Evolutionary conservation across 2,797 vertebrate genomes (phyloP), one percentile per base, ranked within the genome.

Genomic region (Halcyon smyrnensis): DNA sequence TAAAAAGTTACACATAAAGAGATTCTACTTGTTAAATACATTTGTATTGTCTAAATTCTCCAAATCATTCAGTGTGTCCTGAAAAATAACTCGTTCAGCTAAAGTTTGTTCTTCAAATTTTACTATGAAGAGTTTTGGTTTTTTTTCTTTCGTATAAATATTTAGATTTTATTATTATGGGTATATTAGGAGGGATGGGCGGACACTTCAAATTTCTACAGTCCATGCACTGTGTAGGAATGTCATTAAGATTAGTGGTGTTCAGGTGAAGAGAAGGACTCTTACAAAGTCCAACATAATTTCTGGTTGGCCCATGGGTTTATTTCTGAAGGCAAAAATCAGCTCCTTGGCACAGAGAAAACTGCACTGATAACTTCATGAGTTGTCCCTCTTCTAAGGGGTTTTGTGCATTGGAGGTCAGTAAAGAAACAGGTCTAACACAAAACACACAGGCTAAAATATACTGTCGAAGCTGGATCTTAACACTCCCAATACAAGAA

Each of bases 381-480:
- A 32, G 1, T 16, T 48, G 11, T 10, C 23, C 82, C 20, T 86
- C 30, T 76, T 90, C 43, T 45, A 48, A 75, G 36, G 19, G 8
- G 3, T 0, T 59, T 8, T 0, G 4, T 43, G 20, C 36, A 12
- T 6, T 36, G 28, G 10, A 74, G 51, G 15, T 53, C 51, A 53
- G 27, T 36, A 51, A 75, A 50, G 3, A 63, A 90, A 37, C 8
- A 60, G 7, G 8, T 50, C 34, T 65, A 56, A 51, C 6, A 64
- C 2, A 71, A 59, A 62, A 51, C 8, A 62, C 24, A 6, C 1
- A 9, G 27, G 34, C 8, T 81, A 30, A 82, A 82, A 51, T n/a
- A n/a, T 6, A 34, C 9, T 48, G 12, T 54, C n/a, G 32, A 75
- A 60, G 16, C 23, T 93, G 39, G 68, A 37, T 8, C 2, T 80